A percentile compares a stretch with the other conserved stretches of the same genome.
Evolutionary conservation across 2,888 invertebrate species (phyloP).

Genomic region (Xylophagus ater): DNA sequence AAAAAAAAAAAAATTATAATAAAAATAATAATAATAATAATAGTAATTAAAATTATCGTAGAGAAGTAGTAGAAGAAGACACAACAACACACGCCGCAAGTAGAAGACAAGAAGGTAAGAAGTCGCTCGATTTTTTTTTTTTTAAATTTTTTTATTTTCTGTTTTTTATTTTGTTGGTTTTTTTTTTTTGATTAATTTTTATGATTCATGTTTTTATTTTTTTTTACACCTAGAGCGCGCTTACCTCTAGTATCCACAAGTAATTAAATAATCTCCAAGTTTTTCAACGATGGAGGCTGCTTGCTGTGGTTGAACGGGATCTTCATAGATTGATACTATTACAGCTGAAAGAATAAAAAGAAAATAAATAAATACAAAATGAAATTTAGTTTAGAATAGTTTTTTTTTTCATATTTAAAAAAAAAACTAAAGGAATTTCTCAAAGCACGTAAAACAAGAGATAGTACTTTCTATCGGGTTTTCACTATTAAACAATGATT

Average conservation of each 20-base stretch:
- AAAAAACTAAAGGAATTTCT: background rate
- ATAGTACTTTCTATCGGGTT: no score
- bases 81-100: constrained; percentile 17
- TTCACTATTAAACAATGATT: no score
- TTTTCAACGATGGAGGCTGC: constrained; percentile 94
- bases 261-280: constrained; percentile 93
- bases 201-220: constrained; percentile 4
- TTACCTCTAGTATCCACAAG: constrained; percentile 87
- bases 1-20: constrained; percentile 6
- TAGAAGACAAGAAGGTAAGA: constrained; percentile 8
- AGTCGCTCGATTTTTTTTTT: constrained; percentile 8
- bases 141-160: constrained; percentile 6
- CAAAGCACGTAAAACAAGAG: no score
- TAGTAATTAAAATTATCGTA: constrained; percentile 12
- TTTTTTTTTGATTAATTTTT: constrained; percentile 2
- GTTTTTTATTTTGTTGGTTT: constrained; percentile 6
- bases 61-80: constrained; percentile 13
- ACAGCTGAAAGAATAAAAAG: constrained; percentile 58
- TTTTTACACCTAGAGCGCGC: constrained; percentile 16
- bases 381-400: no score
- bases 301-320: constrained; percentile 93
- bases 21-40: constrained; percentile 10
- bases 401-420: background rate
- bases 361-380: constrained; percentile 5
- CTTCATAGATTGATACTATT: constrained; percentile 89